Conservation (phyloP, 2,113 vertebrate species). For the Alosa alosa region DNA sequence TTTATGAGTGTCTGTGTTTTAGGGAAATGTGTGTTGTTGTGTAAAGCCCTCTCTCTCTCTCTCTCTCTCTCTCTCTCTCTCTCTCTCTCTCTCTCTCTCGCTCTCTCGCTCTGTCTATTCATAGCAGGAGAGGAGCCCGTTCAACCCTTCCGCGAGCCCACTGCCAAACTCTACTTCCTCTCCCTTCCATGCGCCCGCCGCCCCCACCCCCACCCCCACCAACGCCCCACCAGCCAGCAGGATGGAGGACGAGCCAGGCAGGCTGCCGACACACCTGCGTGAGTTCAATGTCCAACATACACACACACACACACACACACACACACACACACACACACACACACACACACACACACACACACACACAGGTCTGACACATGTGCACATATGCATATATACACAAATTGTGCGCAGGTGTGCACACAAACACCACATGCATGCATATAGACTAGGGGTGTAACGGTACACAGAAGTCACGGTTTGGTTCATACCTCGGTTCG, state of each 20-base stretch:
- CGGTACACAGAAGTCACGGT: too few species aligned
- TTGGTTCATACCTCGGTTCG: too few species aligned
- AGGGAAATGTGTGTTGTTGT: conserved; percentile 28
- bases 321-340: not conserved
- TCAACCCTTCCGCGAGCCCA: conserved; percentile 90
- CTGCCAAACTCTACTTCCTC: conserved; percentile 86
- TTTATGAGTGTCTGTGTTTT: not conserved
- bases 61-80: conserved; percentile 60
- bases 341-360: not conserved
- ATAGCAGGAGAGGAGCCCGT: conserved; percentile 95
- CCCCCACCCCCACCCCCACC: conserved; percentile 80
- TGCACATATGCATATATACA: too few species aligned
- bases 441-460: too few species aligned
- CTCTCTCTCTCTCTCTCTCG: conserved; percentile 48
- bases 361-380: too few species aligned
- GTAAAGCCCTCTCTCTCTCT: conserved; percentile 65
- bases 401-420: too few species aligned
- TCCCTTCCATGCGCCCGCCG: conserved; percentile 84
- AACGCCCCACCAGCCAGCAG: conserved; percentile 87
- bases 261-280: conserved; percentile 93
- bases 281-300: conserved; percentile 68
- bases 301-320: conserved; percentile 6
- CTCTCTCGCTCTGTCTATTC: conserved; percentile 74
- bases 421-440: too few species aligned
- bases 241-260: conserved; percentile 91